These are phyloP conservation scores for Ceyx cyanopectus DNA, from an alignment of 2,113 vertebrate genomes.

Conservation along the genomic window DNA sequence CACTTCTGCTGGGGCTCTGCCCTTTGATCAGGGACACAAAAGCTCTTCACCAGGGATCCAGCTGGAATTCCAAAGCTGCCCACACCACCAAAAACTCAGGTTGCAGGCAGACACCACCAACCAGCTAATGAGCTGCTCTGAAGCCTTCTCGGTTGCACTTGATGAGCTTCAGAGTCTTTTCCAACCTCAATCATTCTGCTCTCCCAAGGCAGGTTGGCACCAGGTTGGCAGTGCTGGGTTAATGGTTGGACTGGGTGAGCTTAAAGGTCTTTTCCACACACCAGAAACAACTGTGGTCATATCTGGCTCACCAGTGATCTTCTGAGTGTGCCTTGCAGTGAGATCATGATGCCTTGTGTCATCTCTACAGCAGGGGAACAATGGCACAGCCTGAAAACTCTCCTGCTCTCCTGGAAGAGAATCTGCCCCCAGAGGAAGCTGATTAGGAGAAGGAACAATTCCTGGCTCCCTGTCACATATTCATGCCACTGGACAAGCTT, in stretches of 20 bases:
- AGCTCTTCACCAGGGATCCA: neutral
- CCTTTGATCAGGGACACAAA: neutral
- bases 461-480: neutral
- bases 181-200: neutral
- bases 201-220: neutral
- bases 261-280: neutral
- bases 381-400: neutral
- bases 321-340: neutral
- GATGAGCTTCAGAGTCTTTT: neutral
- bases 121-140: neutral
- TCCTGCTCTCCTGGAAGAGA: neutral
- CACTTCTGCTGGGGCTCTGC: neutral
- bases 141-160: neutral
- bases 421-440: neutral
- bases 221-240: neutral
- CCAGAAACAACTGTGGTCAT: neutral
- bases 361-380: neutral
- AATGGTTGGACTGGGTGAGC: neutral
- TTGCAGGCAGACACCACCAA: neutral
- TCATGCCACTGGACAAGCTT: neutral
- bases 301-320: neutral
- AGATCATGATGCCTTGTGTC: neutral
- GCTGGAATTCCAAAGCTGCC: neutral
- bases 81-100: neutral
- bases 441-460: neutral